Evolutionary conservation across 2,888 invertebrate species (phyloP).

Genomic region (Troides oblongomaculatus): DNA sequence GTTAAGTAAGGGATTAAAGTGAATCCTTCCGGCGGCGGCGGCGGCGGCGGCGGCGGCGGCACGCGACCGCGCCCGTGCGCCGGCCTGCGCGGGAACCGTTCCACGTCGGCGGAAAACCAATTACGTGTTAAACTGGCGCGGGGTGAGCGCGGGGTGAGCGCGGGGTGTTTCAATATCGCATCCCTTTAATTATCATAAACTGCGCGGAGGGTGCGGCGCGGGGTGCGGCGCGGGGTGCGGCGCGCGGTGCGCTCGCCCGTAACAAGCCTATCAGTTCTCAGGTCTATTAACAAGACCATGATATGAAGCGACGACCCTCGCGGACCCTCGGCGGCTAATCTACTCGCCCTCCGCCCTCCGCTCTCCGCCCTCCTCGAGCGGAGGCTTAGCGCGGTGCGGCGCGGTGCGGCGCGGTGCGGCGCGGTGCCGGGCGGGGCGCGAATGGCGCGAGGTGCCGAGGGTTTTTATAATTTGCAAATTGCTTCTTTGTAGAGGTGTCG

Average conservation of each 20-base stretch:
- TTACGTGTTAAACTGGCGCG: too few species aligned
- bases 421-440: not conserved
- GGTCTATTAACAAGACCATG: conserved; percentile 18
- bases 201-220: not conserved
- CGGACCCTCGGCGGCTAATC: conserved; percentile 21
- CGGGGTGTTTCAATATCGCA: too few species aligned
- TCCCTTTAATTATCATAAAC: too few species aligned
- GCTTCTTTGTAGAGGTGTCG: conserved; percentile 4
- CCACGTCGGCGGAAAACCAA: too few species aligned
- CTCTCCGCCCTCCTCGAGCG: conserved; percentile 1
- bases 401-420: conserved; percentile 13
- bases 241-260: conserved; percentile 11
- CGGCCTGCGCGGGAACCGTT: too few species aligned
- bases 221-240: not conserved
- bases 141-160: too few species aligned
- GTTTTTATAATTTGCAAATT: conserved; percentile 20
- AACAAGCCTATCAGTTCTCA: conserved; percentile 13
- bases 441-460: conserved; percentile 19
- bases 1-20: not conserved
- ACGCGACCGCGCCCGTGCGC: too few species aligned
- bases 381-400: conserved; percentile 7
- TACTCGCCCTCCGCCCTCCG: conserved; percentile 9
- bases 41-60: not conserved
- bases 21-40: conserved; percentile 19
- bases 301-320: conserved; percentile 9